Evolutionary conservation across 2,797 vertebrate genomes (phyloP).

Genomic region (Danio kyathit): DNA sequence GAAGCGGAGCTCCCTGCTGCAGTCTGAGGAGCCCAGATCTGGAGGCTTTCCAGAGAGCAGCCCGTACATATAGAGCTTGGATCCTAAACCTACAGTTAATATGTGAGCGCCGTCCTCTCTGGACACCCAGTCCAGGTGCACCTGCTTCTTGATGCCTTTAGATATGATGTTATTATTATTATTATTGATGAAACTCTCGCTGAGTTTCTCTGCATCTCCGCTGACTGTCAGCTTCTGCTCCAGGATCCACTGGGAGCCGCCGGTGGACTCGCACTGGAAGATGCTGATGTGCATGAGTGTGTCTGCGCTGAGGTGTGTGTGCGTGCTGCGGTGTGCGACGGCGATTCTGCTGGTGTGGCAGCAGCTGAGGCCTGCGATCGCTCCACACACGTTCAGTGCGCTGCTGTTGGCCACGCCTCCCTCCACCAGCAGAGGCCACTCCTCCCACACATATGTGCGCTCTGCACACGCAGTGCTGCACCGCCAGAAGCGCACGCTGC

Average conservation of each 20-base stretch:
- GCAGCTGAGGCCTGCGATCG: slow-evolving; percentile 90
- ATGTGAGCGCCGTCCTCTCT: slow-evolving; percentile 98
- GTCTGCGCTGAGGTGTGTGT: slow-evolving; percentile 66
- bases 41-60: slow-evolving; percentile 87
- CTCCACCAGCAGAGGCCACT: slow-evolving; percentile 94
- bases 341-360: slow-evolving; percentile 94
- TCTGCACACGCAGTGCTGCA: slow-evolving; percentile 76
- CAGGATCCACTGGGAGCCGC: slow-evolving; percentile 93
- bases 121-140: slow-evolving; percentile 98
- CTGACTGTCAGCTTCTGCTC: slow-evolving; percentile 93
- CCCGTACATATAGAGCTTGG: slow-evolving; percentile 95
- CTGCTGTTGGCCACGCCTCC: slow-evolving; percentile 86
- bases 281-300: slow-evolving; percentile 87
- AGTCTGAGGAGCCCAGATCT: slow-evolving; percentile 86
- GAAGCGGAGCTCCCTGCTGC: slow-evolving; percentile 72
- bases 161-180: background rate
- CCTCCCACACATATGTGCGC: slow-evolving; percentile 88
- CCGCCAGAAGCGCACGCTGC: slow-evolving; percentile 94
- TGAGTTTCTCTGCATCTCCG: slow-evolving; percentile 70
- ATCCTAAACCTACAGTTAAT: slow-evolving; percentile 92
- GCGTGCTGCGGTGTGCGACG: slow-evolving; percentile 86
- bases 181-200: background rate
- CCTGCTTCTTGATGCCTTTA: slow-evolving; percentile 77
- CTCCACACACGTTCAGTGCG: slow-evolving; percentile 84
- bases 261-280: slow-evolving; percentile 98